Base-by-base conservation (phyloP, 2,113 vertebrate genomes). In the Mixornis gularis region DNA sequence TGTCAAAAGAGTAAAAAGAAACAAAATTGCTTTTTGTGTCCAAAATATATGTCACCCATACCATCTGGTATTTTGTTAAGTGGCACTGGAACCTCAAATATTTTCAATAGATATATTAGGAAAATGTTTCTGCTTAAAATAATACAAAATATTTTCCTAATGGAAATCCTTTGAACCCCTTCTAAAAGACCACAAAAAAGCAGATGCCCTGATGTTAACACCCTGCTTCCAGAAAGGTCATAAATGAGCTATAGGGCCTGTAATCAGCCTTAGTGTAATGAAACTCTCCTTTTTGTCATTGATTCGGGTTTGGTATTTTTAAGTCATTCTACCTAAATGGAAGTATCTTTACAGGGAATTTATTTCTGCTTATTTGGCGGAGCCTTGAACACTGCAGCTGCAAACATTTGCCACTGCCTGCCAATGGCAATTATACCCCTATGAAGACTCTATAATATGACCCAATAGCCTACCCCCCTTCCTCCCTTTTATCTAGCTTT, bases 401-500 rank as follows among this genome's bases (percentile, higher is more conserved):
- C 94, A 92, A 95, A 76, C 65, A 72, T 73, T 34, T 34, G 27
- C 85, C 10, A 4, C 93, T 91, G 95, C 84, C 93, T 95, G 96
- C 94, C 94, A 92, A 94, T 83, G 72, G 93, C 90, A 97, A 96
- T 96, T 91, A 87, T 21, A 95, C 77, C 84, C 95, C 94, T 88
- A 82, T 92, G 94, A 95, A 95, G 89, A 89, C 88, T 96, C 93
- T 94, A 68, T 93, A 94, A 92, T 84, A 76, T 91, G 96, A 95
- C 79, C 94, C 81, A 94, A 91, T 97, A 97, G 97, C 92, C 89
- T 93, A 71, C 83, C 82, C 92, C 90, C 90, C 93, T 89, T 96
- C 90, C 92, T 95, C 82, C 82, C 89, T 94, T 92, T 94, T 91
- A 68, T 92, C 76, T 63, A 15, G 77, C 53, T 95, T 89, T 93